These are phyloP conservation scores for Eucidaris tribuloides DNA, from an alignment of 35 echinoderm and acorn worm genomes.

Conservation along the genomic window DNA sequence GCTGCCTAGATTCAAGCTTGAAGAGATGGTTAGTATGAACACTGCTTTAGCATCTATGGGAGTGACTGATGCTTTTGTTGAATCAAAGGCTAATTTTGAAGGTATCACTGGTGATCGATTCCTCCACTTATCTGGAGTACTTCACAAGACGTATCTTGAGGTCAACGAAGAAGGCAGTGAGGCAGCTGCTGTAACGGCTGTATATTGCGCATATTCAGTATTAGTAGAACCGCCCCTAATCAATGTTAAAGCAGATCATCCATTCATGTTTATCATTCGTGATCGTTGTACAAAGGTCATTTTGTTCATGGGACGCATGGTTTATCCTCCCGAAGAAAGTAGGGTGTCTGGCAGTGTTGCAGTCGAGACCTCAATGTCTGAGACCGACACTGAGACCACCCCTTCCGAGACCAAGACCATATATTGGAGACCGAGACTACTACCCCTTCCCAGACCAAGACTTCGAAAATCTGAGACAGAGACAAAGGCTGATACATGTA, in stretches of 20 bases:
- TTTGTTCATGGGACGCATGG: constrained; percentile 70
- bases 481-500: too few relatives aligned
- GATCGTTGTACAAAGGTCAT: constrained; percentile 37
- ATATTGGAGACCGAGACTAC: too few relatives aligned
- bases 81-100: constrained; percentile 37
- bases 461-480: too few relatives aligned
- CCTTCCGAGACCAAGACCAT: too few relatives aligned
- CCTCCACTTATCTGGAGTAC: constrained; percentile 49
- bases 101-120: constrained; percentile 38
- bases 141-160: constrained; percentile 73
- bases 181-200: constrained; percentile 66
- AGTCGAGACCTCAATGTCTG: too few relatives aligned
- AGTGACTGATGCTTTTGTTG: constrained; percentile 58
- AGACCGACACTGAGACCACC: too few relatives aligned
- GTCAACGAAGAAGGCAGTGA: constrained; percentile 71
- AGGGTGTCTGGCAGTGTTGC: too few relatives aligned
- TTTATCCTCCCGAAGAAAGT: constrained; percentile 32
- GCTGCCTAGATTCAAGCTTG: constrained; percentile 67
- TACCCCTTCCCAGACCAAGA: too few relatives aligned
- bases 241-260: constrained; percentile 75
- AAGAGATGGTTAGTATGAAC: constrained; percentile 19
- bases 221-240: background rate
- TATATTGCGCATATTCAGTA: background rate
- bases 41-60: constrained; percentile 39
- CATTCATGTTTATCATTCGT: constrained; percentile 77